Evolutionary conservation across 2,888 invertebrate genomes (phyloP), one percentile per base, ranked within the genome.

Genomic region (Drosophila cognata): DNA sequence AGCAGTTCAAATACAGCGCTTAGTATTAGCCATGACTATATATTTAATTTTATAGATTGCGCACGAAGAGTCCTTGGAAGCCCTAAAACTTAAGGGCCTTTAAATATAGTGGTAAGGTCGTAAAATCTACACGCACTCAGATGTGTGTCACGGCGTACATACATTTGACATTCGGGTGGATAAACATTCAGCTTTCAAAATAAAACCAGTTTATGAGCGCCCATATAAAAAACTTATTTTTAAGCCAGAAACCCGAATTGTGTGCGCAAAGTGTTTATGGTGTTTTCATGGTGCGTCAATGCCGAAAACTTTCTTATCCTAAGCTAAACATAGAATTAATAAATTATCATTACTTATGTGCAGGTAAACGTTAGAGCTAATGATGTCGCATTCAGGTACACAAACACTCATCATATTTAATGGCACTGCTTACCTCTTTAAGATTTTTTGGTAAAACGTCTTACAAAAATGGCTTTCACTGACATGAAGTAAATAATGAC

Each of bases 171-270:
- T 70, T 55, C 21, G 50, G 63, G 82, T 64, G 73, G 69, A 77
- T 77, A 74, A 73, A 71, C 71, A 77, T 79, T 71, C 84, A 77
- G 81, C 79, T 71, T 58, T 65, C 70, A 55, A 79, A 73, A 81
- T 82, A 88, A 84, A 84, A 79, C 64, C 66, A 72, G 75, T 81
- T 88, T 83, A 85, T 77, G 73, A 64, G 74, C 53, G 51, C 38
- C 57, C 50, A 65, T 36, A 80, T 68, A 65, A 52, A 66, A 61
- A 68, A 59, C 50, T 50, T 38, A 41, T 48, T 13, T 51, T 51
- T 38, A 29, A 36, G 55, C 18, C 36, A 31, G 10, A 36, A 16
- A 21, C 16, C 62, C 2, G 8, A 55, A 41, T 16, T 38, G 33
- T 65, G 48, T 21, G 53, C 21, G 41, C 63, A 76, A 74, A 85